Conservation (phyloP, 2,888 invertebrate genomes). For the Catocala fraxini region DNA sequence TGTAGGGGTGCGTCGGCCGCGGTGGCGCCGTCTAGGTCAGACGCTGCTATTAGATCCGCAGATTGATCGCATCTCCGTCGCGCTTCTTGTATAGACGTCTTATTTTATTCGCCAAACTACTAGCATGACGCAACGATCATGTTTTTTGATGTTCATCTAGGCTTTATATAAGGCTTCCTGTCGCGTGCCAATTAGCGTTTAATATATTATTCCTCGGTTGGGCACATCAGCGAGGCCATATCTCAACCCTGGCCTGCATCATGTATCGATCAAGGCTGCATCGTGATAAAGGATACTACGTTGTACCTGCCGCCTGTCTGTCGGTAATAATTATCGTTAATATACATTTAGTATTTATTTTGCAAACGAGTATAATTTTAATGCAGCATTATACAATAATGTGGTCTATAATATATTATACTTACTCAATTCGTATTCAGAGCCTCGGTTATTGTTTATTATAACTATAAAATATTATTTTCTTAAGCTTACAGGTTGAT, state of each 20-base stretch:
- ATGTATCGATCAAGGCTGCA: constrained; percentile 43
- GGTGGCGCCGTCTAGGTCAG: constrained; percentile 81
- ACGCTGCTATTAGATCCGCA: constrained; percentile 77
- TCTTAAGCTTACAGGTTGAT: too few species aligned
- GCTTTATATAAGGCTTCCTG: constrained; percentile 71
- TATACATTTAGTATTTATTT: background rate
- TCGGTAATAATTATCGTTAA: constrained; percentile 22
- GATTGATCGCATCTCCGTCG: constrained; percentile 80
- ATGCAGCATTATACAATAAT: background rate
- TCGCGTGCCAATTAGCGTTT: constrained; percentile 58
- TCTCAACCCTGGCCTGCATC: constrained; percentile 51
- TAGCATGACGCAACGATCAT: constrained; percentile 47
- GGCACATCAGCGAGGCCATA: constrained; percentile 39
- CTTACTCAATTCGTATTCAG: background rate
- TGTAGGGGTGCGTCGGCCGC: constrained; percentile 70
- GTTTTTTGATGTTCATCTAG: constrained; percentile 58
- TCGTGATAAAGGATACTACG: constrained; percentile 47
- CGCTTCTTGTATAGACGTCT: constrained; percentile 64
- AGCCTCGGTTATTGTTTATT: too few species aligned
- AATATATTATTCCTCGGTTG: constrained; percentile 33
- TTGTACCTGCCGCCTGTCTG: constrained; percentile 19
- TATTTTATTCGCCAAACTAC: constrained; percentile 60
- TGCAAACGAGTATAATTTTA: background rate
- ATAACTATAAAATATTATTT: too few species aligned
- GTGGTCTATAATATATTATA: too few species aligned